Evolutionary conservation across 2,797 vertebrate genomes (phyloP), one percentile per base, ranked within the genome.

Genomic region (Paramormyrops hopkinsi): DNA sequence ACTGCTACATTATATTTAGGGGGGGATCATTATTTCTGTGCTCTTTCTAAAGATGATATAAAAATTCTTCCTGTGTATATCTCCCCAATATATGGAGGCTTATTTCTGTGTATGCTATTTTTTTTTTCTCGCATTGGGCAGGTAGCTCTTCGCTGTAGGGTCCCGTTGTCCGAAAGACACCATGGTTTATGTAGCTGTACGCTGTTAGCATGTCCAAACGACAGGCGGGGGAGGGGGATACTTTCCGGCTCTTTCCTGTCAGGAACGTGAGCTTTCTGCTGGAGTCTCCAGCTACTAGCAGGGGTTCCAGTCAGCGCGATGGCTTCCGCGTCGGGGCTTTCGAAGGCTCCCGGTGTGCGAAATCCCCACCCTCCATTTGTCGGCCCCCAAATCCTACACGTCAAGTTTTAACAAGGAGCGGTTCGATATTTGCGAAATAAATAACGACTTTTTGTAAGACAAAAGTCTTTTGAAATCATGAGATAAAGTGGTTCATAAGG

Each of bases 401-500:
- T 89, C 89, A 44, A 73, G 44, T 89, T 86, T 53, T 89, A 86
- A 86, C 62, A 29, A 86, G 59, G 17, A 69, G 51, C n/a, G 86
- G 86, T 65, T 83, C 25, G 54, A 62, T 90, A 88, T 90, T 82
- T 54, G 56, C 8, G 22, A 84, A 46, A 88, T 88, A 79, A 84
- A 83, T 88, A 46, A 62, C 41, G 48, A 50, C 73, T 41, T 84
- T 84, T 83, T 41, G 73, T 19, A 48, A 37, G 48, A 73, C 83
- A 85, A 89, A 89, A 65, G 19, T 86, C 44, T 44, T 86, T 87
- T 89, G 65, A 41, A 79, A 76, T 76, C 48, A 46, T 46, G 51
- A 76, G 51, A 88, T 89, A 88, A 79, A 88, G 88, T 88, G 19
- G 50, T 87, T 89, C 50, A 82, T 89, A 76, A 88, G 86, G 25